Conservation (phyloP, 1,140 invertebrate genomes). For the Calliphora vicina region DNA sequence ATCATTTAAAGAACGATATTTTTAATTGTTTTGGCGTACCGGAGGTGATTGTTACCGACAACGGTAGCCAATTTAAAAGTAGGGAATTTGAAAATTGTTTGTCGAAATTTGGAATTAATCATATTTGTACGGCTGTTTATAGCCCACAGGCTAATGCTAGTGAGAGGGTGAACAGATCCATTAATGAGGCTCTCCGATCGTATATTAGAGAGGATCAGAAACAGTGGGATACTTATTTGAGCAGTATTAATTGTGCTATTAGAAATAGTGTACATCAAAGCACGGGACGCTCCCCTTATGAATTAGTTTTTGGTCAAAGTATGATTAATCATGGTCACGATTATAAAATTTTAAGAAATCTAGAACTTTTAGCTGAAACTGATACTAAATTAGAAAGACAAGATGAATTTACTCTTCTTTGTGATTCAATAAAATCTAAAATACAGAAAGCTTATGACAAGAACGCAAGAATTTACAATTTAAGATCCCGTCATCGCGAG, state of each 20-base stretch:
- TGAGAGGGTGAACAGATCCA: conserved; percentile 23
- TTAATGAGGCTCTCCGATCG: conserved; percentile 22
- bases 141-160: conserved; percentile 22
- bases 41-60: conserved; percentile 21
- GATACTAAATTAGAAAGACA: too few relatives aligned
- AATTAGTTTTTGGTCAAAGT: neutral
- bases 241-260: neutral
- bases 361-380: neutral
- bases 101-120: conserved; percentile 1
- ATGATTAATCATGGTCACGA: neutral
- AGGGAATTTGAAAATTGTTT: conserved; percentile 7
- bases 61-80: conserved; percentile 22
- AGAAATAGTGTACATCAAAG: neutral
- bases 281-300: conserved; percentile 1
- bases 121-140: conserved; percentile 17
- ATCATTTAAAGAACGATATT: conserved; percentile 5
- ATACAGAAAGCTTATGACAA: too few relatives aligned
- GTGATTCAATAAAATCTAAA: too few relatives aligned
- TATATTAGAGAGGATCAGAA: conserved; percentile 29
- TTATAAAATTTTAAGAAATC: neutral
- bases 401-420: too few relatives aligned
- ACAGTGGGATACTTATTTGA: conserved; percentile 27
- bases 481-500: too few relatives aligned
- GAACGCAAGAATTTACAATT: too few relatives aligned
- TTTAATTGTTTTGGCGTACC: neutral